phyloP scores from a whole-genome alignment of 2,797 vertebrate species.

The Eleutherodactylus coqui region DNA sequence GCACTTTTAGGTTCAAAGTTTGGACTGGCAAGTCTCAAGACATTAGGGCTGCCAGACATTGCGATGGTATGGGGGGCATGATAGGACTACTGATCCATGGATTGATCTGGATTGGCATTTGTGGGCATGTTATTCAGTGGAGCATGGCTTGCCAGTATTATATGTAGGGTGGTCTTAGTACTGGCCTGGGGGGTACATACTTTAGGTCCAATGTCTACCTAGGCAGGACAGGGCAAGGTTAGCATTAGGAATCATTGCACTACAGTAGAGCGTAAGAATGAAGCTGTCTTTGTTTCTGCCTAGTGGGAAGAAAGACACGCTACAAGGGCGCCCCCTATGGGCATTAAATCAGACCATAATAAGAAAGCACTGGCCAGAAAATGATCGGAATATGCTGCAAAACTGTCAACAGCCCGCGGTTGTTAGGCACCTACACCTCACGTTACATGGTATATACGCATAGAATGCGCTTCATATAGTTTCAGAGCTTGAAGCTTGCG shows the following conservation, averaged over 20 bases:
- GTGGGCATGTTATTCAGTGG: neutral
- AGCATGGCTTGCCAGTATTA: neutral
- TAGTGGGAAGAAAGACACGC: constrained; percentile 42
- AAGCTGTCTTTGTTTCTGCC: constrained; percentile 54
- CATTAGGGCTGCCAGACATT: neutral
- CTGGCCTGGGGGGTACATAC: neutral
- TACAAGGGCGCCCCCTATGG: constrained; percentile 58
- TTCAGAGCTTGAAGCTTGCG: neutral
- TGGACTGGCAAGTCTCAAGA: neutral
- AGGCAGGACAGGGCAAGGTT: constrained; percentile 32
- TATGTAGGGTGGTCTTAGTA: neutral
- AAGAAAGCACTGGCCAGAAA: neutral
- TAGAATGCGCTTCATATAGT: too few species aligned
- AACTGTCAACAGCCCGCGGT: neutral
- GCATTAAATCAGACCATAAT: neutral
- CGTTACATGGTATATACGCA: too few species aligned
- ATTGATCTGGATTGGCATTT: neutral
- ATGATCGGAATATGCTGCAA: neutral
- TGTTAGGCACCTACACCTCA: too few species aligned
- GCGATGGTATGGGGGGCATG: neutral
- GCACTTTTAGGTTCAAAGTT: constrained; percentile 2
- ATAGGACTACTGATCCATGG: neutral
- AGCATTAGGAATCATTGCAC: constrained; percentile 5
- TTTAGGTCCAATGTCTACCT: constrained; percentile 17
- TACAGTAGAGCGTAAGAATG: constrained; percentile 27